These are phyloP conservation scores for Drosophila malerkotliana DNA, from an alignment of 1,140 invertebrate genomes.

Conservation along the genomic window DNA sequence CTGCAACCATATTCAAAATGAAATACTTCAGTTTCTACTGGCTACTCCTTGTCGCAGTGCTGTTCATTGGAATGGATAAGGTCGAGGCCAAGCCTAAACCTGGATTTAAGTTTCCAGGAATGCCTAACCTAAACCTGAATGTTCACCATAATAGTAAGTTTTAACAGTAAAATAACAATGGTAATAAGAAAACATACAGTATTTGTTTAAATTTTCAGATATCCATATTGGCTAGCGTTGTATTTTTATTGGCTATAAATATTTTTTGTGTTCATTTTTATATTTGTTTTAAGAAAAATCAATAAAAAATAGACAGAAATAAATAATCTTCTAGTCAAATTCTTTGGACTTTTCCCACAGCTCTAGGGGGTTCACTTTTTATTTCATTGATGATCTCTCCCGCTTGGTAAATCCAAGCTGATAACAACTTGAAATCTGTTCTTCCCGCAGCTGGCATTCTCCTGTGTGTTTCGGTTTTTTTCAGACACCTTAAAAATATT, in stretches of 20 bases:
- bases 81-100: neutral
- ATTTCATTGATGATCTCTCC: slow-evolving; percentile 13
- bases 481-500: slow-evolving; percentile 11
- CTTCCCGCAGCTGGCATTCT: slow-evolving; percentile 15
- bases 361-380: slow-evolving; percentile 48
- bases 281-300: neutral
- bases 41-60: neutral
- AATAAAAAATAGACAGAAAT: neutral
- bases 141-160: slow-evolving; percentile 3
- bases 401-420: slow-evolving; percentile 33
- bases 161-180: neutral
- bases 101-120: neutral
- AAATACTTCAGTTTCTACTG: neutral
- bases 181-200: too few relatives aligned
- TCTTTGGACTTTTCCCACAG: slow-evolving; percentile 7
- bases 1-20: neutral
- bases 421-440: slow-evolving; percentile 25
- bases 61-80: neutral
- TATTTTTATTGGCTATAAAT: neutral
- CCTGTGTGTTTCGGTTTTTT: neutral
- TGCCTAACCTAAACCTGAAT: neutral
- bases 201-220: neutral
- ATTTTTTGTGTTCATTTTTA: neutral
- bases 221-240: neutral
- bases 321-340: slow-evolving; percentile 6